A percentile compares a stretch with the other conserved stretches of the same genome.
phyloP scores from a whole-genome alignment of 2,113 vertebrate species.

The Grallaria varia region DNA sequence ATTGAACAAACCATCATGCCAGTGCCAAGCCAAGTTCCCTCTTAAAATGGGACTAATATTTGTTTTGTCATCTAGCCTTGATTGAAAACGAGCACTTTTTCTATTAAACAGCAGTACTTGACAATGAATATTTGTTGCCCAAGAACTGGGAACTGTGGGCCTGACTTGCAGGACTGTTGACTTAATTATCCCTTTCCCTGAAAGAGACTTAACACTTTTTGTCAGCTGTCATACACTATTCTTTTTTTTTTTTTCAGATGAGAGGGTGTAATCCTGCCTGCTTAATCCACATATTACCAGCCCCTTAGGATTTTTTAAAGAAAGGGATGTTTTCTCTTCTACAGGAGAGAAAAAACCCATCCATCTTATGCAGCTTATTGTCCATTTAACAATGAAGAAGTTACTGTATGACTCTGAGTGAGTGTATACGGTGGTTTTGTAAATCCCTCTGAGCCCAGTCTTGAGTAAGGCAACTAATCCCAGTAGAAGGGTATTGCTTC shows the following conservation, averaged over 20 bases:
- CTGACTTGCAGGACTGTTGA: neutral
- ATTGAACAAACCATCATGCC: neutral
- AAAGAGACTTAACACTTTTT: neutral
- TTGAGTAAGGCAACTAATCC: neutral
- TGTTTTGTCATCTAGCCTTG: neutral
- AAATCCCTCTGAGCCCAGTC: neutral
- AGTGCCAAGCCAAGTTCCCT: neutral
- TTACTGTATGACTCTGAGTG: neutral
- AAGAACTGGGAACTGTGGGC: neutral
- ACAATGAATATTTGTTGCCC: neutral
- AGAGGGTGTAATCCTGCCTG: neutral
- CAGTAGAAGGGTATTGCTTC: neutral
- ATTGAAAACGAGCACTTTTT: neutral
- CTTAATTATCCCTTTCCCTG: neutral
- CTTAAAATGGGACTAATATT: neutral
- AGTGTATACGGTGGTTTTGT: neutral
- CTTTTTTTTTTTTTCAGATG: neutral
- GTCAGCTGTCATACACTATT: neutral
- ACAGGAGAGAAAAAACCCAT: neutral
- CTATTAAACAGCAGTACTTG: neutral
- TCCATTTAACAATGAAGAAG: neutral
- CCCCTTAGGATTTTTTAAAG: neutral
- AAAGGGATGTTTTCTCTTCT: neutral
- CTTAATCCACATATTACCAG: neutral
- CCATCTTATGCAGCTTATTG: neutral